These are phyloP conservation scores for Macrostomum lignano DNA, from an alignment of 1,140 invertebrate genomes.

Conservation along the genomic window DNA sequence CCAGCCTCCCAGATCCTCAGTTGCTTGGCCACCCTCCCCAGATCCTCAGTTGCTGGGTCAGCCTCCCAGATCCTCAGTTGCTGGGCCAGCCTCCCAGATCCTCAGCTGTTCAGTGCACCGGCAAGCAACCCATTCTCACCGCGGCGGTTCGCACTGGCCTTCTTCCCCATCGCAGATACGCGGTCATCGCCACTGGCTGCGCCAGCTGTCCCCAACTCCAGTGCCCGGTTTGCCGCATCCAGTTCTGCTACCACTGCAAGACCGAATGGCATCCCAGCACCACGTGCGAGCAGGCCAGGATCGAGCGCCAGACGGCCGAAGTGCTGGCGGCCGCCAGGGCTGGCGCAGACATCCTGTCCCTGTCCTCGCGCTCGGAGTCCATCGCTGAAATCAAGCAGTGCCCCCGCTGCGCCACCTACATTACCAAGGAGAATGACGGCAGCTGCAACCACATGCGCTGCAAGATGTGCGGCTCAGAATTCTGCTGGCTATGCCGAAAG, in stretches of 20 bases:
- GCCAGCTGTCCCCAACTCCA: conserved; percentile 73
- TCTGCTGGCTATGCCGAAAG: conserved; percentile 96
- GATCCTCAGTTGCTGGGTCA: too few species aligned
- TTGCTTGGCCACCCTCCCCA: too few species aligned
- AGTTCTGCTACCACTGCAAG: conserved; percentile 91
- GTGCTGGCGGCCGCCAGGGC: too few species aligned
- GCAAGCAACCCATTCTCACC: too few species aligned
- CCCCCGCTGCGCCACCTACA: conserved; percentile 38
- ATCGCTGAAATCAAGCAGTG: conserved; percentile 36
- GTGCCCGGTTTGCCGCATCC: conserved; percentile 69
- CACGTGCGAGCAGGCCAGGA: conserved; percentile 69
- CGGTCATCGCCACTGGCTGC: conserved; percentile 70
- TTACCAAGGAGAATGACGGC: conserved; percentile 90
- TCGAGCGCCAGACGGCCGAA: too few species aligned
- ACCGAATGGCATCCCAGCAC: conserved; percentile 85
- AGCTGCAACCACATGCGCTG: conserved; percentile 47
- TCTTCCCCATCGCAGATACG: conserved; percentile 53
- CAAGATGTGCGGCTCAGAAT: conserved; percentile 73
- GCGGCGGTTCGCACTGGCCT: too few species aligned
- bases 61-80: too few species aligned
- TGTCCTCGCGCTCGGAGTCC: too few species aligned
- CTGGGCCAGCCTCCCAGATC: too few species aligned
- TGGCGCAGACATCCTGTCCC: too few species aligned
- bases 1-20: too few species aligned
- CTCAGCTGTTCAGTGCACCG: too few species aligned